phyloP scores from a whole-genome alignment of 2,113 vertebrate species.

The Cichladusa arquata region DNA sequence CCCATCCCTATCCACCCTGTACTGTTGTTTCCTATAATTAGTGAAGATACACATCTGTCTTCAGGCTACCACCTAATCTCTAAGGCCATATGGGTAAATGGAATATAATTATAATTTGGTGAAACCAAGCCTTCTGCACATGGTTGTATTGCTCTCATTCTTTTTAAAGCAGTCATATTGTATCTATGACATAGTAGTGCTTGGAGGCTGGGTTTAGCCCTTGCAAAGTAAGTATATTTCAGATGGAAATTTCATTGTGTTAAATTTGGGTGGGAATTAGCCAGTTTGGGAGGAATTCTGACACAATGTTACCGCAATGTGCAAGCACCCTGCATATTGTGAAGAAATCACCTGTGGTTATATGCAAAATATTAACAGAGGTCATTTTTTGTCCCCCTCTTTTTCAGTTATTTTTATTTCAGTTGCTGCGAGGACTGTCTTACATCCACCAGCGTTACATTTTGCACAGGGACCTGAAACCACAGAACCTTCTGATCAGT shows the following conservation, averaged over 20 bases:
- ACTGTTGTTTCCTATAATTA: conserved; percentile 57
- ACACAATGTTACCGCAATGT: conserved; percentile 35
- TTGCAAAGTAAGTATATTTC: conserved; percentile 9
- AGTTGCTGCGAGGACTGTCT: conserved; percentile 93
- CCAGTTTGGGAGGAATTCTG: conserved; percentile 35
- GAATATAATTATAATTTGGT: conserved; percentile 50
- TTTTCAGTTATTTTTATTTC: conserved; percentile 93
- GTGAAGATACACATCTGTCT: conserved; percentile 64
- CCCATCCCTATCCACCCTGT: neutral
- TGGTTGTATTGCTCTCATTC: conserved; percentile 41
- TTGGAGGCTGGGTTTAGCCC: neutral
- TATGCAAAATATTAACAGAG: conserved; percentile 72
- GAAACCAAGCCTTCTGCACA: conserved; percentile 37
- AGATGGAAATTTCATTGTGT: neutral
- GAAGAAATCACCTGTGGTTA: conserved; percentile 60
- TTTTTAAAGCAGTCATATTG: conserved; percentile 2
- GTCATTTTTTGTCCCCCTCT: conserved; percentile 68
- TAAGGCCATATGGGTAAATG: conserved; percentile 51
- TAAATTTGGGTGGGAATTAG: neutral
- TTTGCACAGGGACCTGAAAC: conserved; percentile 96
- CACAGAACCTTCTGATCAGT: conserved; percentile 96
- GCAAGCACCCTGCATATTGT: conserved; percentile 30
- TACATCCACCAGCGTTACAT: conserved; percentile 98
- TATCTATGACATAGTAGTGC: neutral
- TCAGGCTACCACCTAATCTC: conserved; percentile 61